phyloP scores from a whole-genome alignment of 1,140 invertebrate genomes.

The Tachypleus tridentatus region DNA sequence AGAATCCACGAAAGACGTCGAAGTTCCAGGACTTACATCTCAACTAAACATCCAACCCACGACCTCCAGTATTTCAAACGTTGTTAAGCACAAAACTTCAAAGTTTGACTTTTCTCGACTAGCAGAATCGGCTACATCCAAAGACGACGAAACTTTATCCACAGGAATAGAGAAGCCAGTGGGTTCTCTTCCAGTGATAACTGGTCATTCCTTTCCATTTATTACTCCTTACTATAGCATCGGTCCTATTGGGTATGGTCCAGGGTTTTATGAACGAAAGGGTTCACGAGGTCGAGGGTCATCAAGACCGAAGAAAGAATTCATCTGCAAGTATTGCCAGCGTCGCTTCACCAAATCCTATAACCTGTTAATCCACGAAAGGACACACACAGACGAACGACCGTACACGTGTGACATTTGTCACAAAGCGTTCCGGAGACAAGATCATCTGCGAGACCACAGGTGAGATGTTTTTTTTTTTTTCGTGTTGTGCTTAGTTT shows the following conservation, averaged over 20 bases:
- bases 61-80: not conserved
- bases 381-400: constrained; percentile 94
- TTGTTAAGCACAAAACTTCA: constrained; percentile 5
- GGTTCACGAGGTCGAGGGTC: constrained; percentile 13
- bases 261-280: constrained; percentile 18
- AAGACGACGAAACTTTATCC: constrained; percentile 3
- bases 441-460: constrained; percentile 91
- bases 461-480: constrained; percentile 43
- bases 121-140: constrained; percentile 27
- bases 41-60: not conserved
- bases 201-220: constrained; percentile 17
- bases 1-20: not conserved
- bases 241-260: constrained; percentile 11
- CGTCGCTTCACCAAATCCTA: constrained; percentile 97
- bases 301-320: constrained; percentile 65
- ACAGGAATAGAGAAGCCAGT: constrained; percentile 5
- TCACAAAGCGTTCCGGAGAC: constrained; percentile 93
- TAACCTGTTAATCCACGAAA: constrained; percentile 91
- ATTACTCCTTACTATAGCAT: constrained; percentile 15
- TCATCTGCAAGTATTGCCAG: constrained; percentile 95
- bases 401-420: constrained; percentile 98
- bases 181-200: constrained; percentile 8
- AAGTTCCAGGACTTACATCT: not conserved
- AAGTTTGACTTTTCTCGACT: constrained; percentile 29
- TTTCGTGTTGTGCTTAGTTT: no score